A percentile compares a stretch with the other conserved stretches of the same genome.
These are phyloP conservation scores for Palaemon carinicauda DNA, from an alignment of 1,140 invertebrate genomes.

Conservation along the genomic window DNA sequence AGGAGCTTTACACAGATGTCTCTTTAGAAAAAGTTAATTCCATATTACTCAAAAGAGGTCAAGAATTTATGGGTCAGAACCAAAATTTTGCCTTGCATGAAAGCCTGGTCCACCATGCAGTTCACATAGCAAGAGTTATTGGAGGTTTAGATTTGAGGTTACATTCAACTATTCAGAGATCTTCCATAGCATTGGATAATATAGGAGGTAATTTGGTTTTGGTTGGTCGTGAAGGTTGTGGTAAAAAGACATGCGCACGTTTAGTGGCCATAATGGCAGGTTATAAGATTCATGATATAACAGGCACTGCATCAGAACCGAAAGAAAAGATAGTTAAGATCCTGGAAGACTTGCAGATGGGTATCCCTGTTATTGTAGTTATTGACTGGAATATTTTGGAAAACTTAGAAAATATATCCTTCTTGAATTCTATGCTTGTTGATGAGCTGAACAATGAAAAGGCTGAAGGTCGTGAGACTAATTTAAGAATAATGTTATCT, in stretches of 20 bases:
- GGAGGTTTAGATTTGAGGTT: not conserved
- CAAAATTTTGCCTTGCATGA: constrained; percentile 17
- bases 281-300: constrained; percentile 29
- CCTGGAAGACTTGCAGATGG: not conserved
- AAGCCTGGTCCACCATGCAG: constrained; percentile 25
- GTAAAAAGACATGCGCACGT: constrained; percentile 40
- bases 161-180: not conserved
- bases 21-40: not conserved
- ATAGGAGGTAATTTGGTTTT: constrained; percentile 34
- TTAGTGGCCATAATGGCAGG: constrained; percentile 21
- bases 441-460: constrained; percentile 12
- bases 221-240: constrained; percentile 36
- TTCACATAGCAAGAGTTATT: constrained; percentile 14
- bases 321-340: not conserved
- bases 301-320: constrained; percentile 20
- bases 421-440: constrained; percentile 33
- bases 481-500: constrained; percentile 1
- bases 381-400: constrained; percentile 48
- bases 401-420: constrained; percentile 14
- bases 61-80: constrained; percentile 6
- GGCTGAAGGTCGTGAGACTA: not conserved
- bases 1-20: constrained; percentile 25
- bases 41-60: not conserved
- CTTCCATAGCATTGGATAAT: not conserved
- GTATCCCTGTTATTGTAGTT: not conserved